These are phyloP conservation scores for Dicrurus megarhynchus DNA, from an alignment of 2,113 vertebrate genomes.

Conservation along the genomic window DNA sequence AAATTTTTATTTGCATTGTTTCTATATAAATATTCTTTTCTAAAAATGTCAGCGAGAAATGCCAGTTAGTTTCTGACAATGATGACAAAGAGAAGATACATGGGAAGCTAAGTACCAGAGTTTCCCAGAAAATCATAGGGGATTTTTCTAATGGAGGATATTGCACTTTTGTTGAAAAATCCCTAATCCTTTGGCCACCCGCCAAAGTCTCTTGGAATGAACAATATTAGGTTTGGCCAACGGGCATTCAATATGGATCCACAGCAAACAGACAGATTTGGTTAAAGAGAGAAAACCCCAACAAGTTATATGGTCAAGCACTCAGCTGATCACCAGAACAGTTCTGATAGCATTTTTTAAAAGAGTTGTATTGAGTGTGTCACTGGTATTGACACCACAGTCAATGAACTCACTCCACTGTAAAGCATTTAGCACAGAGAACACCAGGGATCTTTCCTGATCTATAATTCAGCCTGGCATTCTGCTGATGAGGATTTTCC, in stretches of 20 bases:
- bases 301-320: neutral
- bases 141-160: conserved; percentile 52
- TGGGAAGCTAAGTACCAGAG: conserved; percentile 24
- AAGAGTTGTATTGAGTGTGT: neutral
- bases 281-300: neutral
- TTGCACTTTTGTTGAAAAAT: conserved; percentile 39
- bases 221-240: conserved; percentile 17
- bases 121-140: conserved; percentile 19
- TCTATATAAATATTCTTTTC: conserved; percentile 39
- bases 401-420: neutral
- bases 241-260: neutral
- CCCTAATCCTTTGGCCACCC: conserved; percentile 21
- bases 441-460: neutral
- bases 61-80: conserved; percentile 27
- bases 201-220: conserved; percentile 26
- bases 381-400: neutral
- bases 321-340: neutral
- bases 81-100: conserved; percentile 41
- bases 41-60: conserved; percentile 42
- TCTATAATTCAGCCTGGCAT: conserved; percentile 16
- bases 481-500: conserved; percentile 24
- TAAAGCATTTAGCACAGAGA: neutral
- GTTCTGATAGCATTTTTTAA: neutral
- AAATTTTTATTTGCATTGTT: conserved; percentile 46
- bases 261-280: neutral